Evolutionary conservation across 2,888 invertebrate genomes (phyloP), one percentile per base, ranked within the genome.

Genomic region (Drosophila mettleri): DNA sequence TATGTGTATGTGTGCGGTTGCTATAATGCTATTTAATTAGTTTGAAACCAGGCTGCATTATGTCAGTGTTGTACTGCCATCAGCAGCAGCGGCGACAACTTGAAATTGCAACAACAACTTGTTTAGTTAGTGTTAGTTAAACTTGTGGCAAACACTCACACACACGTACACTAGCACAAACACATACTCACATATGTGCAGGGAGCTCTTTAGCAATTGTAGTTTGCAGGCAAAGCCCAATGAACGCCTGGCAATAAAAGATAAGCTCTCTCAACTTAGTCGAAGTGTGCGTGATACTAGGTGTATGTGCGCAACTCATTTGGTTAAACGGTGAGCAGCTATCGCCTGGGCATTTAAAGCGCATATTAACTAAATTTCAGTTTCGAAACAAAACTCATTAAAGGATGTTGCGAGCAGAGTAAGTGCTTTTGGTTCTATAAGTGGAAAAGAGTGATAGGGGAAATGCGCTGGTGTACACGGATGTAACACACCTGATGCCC

Each of bases 311-410:
- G 52, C 84, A 55, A 72, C 81, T 78, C 75, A 80, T 86, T 86
- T 78, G 63, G 77, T 63, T 85, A 69, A 80, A 83, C 84, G 78
- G 82, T 61, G 83, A 79, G 80, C 62, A 54, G 61, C 66, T 48
- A 55, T 55, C 33, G 45, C 34, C 9, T 9, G 45, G 41, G 54
- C 45, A 62, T 63, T 78, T 57, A 65, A 73, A 70, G 69, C 75
- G 85, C 71, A 82, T 88, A 81, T 88, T 87, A 85, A 87, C 87
- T 74, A 74, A 78, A 85, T 72, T 85, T 80, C 69, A 88, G 87
- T 85, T 75, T 61, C 49, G 60, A 79, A 85, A 85, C 84, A 85
- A 89, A 85, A 87, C 83, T 87, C 84, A 85, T 85, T 85, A 81
- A 88, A 73, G 52, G 74, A 67, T 69, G 83, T 62, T 80, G 49